Percentiles rank a stretch among this genome's conserved stretches.
Conservation (phyloP, 2,888 invertebrate species). For the Geotrupes spiniger region DNA sequence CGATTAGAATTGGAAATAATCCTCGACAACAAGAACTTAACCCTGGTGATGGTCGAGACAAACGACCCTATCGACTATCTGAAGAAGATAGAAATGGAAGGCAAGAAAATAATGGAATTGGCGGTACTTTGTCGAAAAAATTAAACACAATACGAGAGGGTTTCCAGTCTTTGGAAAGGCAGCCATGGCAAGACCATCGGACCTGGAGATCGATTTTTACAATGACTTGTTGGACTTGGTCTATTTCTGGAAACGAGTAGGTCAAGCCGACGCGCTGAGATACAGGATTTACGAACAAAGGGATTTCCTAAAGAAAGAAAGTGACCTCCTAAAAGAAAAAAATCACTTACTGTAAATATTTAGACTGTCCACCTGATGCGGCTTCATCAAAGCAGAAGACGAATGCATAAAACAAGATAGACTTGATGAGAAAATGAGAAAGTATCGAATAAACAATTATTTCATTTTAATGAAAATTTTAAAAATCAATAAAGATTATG, state of each 20-base stretch:
- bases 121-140: slow-evolving; percentile 64
- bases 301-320: slow-evolving; percentile 39
- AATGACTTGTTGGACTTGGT: slow-evolving; percentile 28
- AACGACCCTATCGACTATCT: slow-evolving; percentile 58
- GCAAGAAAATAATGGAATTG: slow-evolving; percentile 60
- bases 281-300: slow-evolving; percentile 42
- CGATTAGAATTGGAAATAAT: slow-evolving; percentile 52
- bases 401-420: slow-evolving; percentile 16
- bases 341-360: slow-evolving; percentile 38
- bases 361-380: slow-evolving; percentile 24
- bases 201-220: slow-evolving; percentile 19
- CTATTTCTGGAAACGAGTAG: slow-evolving; percentile 44
- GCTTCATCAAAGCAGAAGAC: not conserved
- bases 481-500: not conserved
- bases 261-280: slow-evolving; percentile 37
- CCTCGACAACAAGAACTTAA: slow-evolving; percentile 56
- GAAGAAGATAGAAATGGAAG: slow-evolving; percentile 55
- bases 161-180: slow-evolving; percentile 30
- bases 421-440: slow-evolving; percentile 16
- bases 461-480: not conserved
- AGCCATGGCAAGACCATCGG: not conserved
- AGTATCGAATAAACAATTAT: not conserved
- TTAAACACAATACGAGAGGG: slow-evolving; percentile 61
- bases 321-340: slow-evolving; percentile 33
- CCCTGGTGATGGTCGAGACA: slow-evolving; percentile 60